Percentiles rank a stretch among this genome's conserved stretches.
These are phyloP conservation scores for Clavelina lepadiformis DNA, from an alignment of 23 tunicate genomes.

Conservation along the genomic window DNA sequence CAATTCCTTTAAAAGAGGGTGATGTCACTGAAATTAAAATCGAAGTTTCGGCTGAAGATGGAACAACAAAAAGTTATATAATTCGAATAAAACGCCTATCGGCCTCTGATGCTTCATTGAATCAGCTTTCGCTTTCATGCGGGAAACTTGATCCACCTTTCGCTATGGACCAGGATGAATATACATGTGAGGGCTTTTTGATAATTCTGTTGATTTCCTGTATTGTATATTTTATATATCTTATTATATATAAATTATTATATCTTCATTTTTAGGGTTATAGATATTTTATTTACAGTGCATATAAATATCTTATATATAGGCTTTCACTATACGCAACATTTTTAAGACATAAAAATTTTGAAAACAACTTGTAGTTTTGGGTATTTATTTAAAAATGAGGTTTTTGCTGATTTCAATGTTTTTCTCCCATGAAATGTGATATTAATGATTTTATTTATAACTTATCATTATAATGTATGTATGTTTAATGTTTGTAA, in stretches of 20 bases:
- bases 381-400: too few relatives aligned
- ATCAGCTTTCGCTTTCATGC: conserved; percentile 27
- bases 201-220: neutral
- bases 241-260: neutral
- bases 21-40: conserved; percentile 65
- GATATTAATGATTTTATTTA: too few relatives aligned
- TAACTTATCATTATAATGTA: too few relatives aligned
- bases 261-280: neutral
- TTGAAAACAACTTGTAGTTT: too few relatives aligned
- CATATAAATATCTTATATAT: too few relatives aligned
- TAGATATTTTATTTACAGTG: too few relatives aligned
- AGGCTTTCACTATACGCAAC: too few relatives aligned
- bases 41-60: conserved; percentile 97
- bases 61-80: conserved; percentile 69
- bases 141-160: conserved; percentile 72
- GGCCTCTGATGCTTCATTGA: conserved; percentile 82
- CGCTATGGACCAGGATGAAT: conserved; percentile 55
- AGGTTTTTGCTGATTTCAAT: too few relatives aligned
- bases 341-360: too few relatives aligned
- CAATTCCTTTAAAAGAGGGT: conserved; percentile 67
- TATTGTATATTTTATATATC: neutral
- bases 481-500: too few relatives aligned
- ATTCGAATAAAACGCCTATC: conserved; percentile 67
- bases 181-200: conserved; percentile 40
- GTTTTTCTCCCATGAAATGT: too few relatives aligned